Evolutionary conservation across 2,113 vertebrate genomes (phyloP).

Genomic region (Amazona guildingii): DNA sequence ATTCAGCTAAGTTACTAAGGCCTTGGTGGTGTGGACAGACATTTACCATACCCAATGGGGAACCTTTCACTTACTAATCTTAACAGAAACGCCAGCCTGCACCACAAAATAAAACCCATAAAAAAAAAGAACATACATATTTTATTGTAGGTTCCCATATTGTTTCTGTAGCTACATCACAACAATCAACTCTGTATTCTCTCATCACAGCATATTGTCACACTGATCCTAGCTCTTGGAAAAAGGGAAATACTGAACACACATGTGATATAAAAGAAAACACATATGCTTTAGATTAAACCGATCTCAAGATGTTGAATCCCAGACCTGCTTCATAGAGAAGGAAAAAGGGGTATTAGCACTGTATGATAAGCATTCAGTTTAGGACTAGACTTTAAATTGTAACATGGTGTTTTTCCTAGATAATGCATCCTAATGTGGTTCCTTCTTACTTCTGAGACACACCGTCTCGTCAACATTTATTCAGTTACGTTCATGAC

Average conservation of each 20-base stretch:
- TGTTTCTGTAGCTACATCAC: constrained; percentile 2
- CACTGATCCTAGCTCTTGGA: not conserved
- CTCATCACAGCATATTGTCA: not conserved
- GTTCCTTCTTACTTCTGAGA: not conserved
- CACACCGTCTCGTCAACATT: not conserved
- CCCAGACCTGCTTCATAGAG: not conserved
- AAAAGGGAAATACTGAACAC: constrained; percentile 20
- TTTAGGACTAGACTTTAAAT: not conserved
- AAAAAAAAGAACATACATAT: not conserved
- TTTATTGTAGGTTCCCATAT: not conserved
- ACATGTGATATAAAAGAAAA: constrained; percentile 47
- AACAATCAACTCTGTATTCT: not conserved
- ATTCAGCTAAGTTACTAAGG: not conserved
- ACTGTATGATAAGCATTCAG: not conserved
- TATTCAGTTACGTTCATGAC: not conserved
- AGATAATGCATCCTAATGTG: not conserved
- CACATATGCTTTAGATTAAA: constrained; percentile 18
- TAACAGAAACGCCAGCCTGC: not conserved
- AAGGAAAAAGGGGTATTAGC: not conserved
- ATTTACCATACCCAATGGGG: not conserved
- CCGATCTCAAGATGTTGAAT: not conserved
- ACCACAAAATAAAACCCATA: not conserved
- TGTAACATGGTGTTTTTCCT: not conserved
- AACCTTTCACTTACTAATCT: not conserved
- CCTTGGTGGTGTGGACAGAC: fast-evolving